phyloP scores from a whole-genome alignment of 2,888 invertebrate species.

The Ormyrus thymus region DNA sequence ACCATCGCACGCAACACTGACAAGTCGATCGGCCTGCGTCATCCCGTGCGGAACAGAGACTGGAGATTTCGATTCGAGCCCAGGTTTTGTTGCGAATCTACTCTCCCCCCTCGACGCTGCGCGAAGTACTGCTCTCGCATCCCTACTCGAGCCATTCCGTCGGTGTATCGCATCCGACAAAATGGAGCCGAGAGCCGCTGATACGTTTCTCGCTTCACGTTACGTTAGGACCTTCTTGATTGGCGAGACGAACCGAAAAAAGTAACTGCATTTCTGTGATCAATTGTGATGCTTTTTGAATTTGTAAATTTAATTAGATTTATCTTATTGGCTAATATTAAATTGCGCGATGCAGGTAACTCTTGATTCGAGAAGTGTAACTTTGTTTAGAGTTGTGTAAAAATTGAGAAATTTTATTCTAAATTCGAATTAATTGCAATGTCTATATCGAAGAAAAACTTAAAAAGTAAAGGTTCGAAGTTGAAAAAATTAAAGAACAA shows the following conservation, averaged over 20 bases:
- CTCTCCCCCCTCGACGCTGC: too few species aligned
- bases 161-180: not conserved
- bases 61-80: not conserved
- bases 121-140: not conserved
- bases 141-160: not conserved
- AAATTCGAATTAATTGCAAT: too few species aligned
- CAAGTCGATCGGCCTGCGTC: slow-evolving; percentile 26
- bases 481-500: too few species aligned
- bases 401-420: too few species aligned
- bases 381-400: too few species aligned
- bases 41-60: slow-evolving; percentile 31
- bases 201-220: not conserved
- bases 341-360: too few species aligned
- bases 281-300: slow-evolving; percentile 33
- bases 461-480: not conserved
- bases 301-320: not conserved
- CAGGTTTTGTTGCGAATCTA: not conserved
- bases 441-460: not conserved
- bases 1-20: slow-evolving; percentile 46
- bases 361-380: too few species aligned
- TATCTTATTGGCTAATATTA: too few species aligned
- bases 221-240: too few species aligned
- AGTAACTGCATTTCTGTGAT: slow-evolving; percentile 34
- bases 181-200: slow-evolving; percentile 1
- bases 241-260: too few species aligned